A percentile compares a stretch with the other conserved stretches of the same genome.
These are phyloP conservation scores for Aurelia aurita complex sp. Pacific DNA, from an alignment of 30 jellyfish, hydroid and myxozoan genomes.

Conservation along the genomic window DNA sequence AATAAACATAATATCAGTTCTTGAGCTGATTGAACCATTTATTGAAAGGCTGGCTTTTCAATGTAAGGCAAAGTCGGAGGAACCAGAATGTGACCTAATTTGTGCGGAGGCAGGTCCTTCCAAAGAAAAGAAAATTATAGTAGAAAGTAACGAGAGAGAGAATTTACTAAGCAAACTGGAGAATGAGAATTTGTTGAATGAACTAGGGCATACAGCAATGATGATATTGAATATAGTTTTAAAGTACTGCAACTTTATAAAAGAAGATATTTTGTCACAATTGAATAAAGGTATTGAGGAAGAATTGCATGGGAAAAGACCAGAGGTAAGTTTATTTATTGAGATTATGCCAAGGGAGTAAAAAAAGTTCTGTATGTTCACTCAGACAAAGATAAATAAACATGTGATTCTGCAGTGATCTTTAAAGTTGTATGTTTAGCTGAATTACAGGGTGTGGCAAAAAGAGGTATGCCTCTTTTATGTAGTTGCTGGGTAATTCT, in stretches of 20 bases:
- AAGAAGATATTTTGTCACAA: conserved; percentile 11
- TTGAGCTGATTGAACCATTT: conserved; percentile 15
- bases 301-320: not conserved
- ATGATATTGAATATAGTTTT: not conserved
- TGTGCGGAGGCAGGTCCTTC: conserved; percentile 12
- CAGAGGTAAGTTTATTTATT: no score
- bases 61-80: not conserved
- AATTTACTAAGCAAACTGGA: not conserved
- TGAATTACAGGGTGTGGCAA: no score
- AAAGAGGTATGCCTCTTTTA: no score
- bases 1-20: conserved; percentile 3
- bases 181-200: not conserved
- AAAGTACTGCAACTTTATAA: not conserved
- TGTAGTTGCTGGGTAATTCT: no score
- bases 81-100: not conserved
- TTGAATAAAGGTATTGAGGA: not conserved
- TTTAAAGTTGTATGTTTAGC: no score
- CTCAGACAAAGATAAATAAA: no score
- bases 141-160: not conserved
- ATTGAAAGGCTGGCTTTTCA: not conserved
- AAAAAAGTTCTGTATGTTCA: no score
- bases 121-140: not conserved
- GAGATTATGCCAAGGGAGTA: no score
- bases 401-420: no score
- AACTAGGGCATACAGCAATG: conserved; percentile 6